Conservation (phyloP, 53 echinoderm and acorn worm genomes). For the Zoroaster sp. region DNA sequence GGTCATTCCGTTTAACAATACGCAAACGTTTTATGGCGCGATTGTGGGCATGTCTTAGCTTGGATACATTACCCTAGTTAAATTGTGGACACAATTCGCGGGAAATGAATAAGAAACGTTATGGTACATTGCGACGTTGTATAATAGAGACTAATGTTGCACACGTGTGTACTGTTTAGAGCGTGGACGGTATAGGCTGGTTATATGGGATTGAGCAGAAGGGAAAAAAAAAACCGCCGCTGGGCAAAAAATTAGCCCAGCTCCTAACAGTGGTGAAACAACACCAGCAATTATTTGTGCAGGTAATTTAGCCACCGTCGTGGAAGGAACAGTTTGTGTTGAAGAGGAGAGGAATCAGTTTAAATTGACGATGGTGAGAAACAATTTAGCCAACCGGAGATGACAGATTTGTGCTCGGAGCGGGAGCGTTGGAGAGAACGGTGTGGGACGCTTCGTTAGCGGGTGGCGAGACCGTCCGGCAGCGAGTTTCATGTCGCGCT, state of each 20-base stretch:
- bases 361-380: conserved; percentile 3
- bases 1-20: too few species aligned
- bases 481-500: not conserved
- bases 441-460: not conserved
- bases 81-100: not conserved
- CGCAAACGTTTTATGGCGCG: too few species aligned
- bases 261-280: conserved; percentile 42
- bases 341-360: not conserved
- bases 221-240: not conserved
- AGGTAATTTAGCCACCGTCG: conserved; percentile 31
- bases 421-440: conserved; percentile 4
- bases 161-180: not conserved
- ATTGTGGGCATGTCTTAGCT: not conserved
- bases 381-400: conserved; percentile 33
- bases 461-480: not conserved
- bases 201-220: not conserved
- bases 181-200: not conserved
- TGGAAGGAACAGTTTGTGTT: not conserved
- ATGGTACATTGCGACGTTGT: not conserved
- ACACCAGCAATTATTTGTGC: conserved; percentile 48
- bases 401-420: conserved; percentile 42
- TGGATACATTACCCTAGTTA: not conserved
- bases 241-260: not conserved
- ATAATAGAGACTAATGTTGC: not conserved
- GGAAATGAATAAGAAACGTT: not conserved